Evolutionary conservation across 2,113 vertebrate genomes (phyloP), one percentile per base, ranked within the genome.

Genomic region (Otis tarda): DNA sequence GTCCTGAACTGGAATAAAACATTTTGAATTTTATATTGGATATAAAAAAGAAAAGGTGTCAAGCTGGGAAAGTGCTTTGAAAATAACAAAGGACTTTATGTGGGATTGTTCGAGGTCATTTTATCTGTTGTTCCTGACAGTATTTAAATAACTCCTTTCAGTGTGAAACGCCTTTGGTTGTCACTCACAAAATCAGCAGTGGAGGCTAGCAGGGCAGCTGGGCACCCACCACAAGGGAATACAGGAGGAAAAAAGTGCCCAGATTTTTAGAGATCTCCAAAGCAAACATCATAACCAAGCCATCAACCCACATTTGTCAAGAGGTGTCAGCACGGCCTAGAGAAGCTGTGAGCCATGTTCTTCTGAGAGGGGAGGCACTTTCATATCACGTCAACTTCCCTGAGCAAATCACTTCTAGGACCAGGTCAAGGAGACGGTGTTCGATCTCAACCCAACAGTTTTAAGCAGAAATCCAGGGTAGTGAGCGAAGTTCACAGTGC

Each of bases 1-100:
- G 3, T 63, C 50, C 56, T 60, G 35, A 11, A 60, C 65, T 37
- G 68, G 73, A 93, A 95, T 90, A 84, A 87, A 96, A 89, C 68
- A 94, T 89, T 92, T 88, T 83, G 50, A 96, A 94, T 95, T 96
- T 92, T 94, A 84, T 90, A 94, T 82, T 90, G 68, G 69, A 80
- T 82, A 90, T 93, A 55, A 92, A 96, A 92, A 88, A 90, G 47
- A 20, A 91, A 93, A 90, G 50, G 37, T 86, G 50, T 84, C 93
- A 96, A 90, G 83, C 88, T 81, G 75, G 49, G 76, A 61, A 90
- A 86, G 56, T 68, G 52, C 83, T 96, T 90, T 94, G 92, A 93
- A 96, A 94, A 93, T 90, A 89, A 94, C 76, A 95, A 90, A 96
- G 64, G 76, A 59, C 64, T 96, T 96, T 55, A 88, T 28, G 35